These are phyloP conservation scores for Lates calcarifer DNA, from an alignment of 2,113 vertebrate genomes.

Conservation along the genomic window DNA sequence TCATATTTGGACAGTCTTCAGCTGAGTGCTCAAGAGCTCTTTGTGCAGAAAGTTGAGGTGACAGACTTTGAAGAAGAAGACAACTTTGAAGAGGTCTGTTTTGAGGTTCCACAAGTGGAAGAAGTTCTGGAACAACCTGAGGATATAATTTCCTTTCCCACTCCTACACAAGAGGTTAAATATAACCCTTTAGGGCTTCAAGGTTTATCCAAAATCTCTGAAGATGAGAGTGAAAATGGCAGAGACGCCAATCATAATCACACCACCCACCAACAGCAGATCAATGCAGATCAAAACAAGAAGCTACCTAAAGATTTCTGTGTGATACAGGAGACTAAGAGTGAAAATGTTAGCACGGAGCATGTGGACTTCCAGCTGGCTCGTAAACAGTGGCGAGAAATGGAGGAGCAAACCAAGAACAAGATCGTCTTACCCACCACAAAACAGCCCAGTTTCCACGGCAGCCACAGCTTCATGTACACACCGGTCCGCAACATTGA, in stretches of 20 bases:
- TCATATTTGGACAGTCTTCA: constrained; percentile 84
- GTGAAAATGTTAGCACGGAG: constrained; percentile 85
- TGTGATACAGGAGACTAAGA: constrained; percentile 86
- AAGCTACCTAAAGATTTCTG: constrained; percentile 87
- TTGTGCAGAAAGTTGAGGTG: constrained; percentile 81
- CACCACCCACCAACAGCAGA: constrained; percentile 43
- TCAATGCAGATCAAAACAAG: constrained; percentile 71
- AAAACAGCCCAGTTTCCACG: constrained; percentile 74
- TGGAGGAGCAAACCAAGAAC: constrained; percentile 85
- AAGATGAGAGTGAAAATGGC: constrained; percentile 81
- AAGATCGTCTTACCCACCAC: constrained; percentile 68
- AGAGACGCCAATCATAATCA: constrained; percentile 68
- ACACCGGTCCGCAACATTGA: constrained; percentile 85
- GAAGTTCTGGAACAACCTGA: constrained; percentile 80
- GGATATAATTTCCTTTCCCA: constrained; percentile 26
- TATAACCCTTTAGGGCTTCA: constrained; percentile 76
- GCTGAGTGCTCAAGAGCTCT: constrained; percentile 85
- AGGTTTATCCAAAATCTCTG: constrained; percentile 83
- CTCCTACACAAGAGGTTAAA: constrained; percentile 76
- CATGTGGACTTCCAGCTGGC: constrained; percentile 86
- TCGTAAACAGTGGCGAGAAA: constrained; percentile 86
- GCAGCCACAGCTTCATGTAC: constrained; percentile 86
- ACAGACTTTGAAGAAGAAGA: constrained; percentile 60
- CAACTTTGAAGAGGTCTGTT: constrained; percentile 54
- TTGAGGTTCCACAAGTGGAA: constrained; percentile 68